These are phyloP conservation scores for Mythimna loreyi DNA, from an alignment of 2,888 invertebrate genomes.

Conservation along the genomic window DNA sequence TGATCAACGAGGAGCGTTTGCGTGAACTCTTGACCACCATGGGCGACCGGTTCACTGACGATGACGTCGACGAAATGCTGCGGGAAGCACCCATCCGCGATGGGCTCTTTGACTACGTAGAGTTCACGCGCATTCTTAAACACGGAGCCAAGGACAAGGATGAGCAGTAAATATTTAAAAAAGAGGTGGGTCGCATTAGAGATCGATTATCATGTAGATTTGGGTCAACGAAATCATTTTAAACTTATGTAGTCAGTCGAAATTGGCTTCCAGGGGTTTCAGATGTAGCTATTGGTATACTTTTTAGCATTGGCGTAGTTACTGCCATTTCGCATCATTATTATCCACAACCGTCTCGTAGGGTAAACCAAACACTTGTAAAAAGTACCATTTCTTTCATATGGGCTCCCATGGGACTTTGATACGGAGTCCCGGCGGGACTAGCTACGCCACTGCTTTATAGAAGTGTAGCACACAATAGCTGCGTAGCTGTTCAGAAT, in stretches of 20 bases:
- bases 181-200: conserved; percentile 59
- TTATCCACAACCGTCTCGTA: no score
- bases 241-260: conserved; percentile 3
- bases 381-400: no score
- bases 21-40: conserved; percentile 98
- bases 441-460: no score
- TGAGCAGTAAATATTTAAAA: conserved; percentile 92
- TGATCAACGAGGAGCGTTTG: conserved; percentile 98
- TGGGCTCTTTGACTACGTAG: conserved; percentile 98
- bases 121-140: conserved; percentile 99
- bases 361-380: no score
- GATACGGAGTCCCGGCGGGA: no score
- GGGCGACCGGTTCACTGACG: conserved; percentile 99
- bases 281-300: not conserved
- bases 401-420: no score
- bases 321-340: no score
- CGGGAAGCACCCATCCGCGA: conserved; percentile 99
- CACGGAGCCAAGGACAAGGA: conserved; percentile 99
- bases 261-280: conserved; percentile 6
- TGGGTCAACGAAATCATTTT: conserved; percentile 21
- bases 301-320: no score
- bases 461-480: conserved; percentile 7
- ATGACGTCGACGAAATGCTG: conserved; percentile 99
- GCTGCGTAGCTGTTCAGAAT: not conserved
- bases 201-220: conserved; percentile 29